Percentiles rank a stretch among this genome's conserved stretches.
These are phyloP conservation scores for Philopotamus ludificatus DNA, from an alignment of 1,140 invertebrate genomes.

Conservation along the genomic window DNA sequence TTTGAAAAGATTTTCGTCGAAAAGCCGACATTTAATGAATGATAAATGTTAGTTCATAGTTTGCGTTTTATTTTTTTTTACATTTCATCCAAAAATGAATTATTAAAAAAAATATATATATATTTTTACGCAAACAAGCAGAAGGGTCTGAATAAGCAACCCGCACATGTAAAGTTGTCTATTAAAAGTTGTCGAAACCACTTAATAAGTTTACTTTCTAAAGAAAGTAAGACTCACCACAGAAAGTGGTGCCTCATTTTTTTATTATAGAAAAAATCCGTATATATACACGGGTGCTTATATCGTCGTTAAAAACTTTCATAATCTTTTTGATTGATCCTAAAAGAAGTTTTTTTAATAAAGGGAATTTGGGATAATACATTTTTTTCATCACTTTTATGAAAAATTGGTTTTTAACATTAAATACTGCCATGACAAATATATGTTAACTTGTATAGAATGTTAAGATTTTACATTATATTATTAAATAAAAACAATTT, in stretches of 20 bases:
- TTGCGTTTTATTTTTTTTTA: background rate
- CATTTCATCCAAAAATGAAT: background rate
- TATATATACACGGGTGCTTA: background rate
- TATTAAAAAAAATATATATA: background rate
- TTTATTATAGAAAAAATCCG: background rate
- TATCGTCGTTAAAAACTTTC: background rate
- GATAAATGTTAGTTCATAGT: too few relatives aligned
- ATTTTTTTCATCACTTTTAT: too few relatives aligned
- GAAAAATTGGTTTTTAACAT: too few relatives aligned
- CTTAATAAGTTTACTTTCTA: slow-evolving; percentile 8
- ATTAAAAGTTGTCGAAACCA: slow-evolving; percentile 9
- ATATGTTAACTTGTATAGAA: too few relatives aligned
- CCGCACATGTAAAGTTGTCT: slow-evolving; percentile 6
- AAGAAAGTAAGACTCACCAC: slow-evolving; percentile 6
- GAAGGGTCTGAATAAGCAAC: background rate
- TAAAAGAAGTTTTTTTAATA: background rate
- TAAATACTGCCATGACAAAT: too few relatives aligned
- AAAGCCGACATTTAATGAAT: too few relatives aligned
- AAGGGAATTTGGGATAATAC: background rate
- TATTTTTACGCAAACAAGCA: background rate
- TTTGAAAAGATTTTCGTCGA: slow-evolving; percentile 18
- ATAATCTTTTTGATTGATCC: background rate
- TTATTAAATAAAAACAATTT: too few relatives aligned
- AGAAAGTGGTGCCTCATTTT: background rate
- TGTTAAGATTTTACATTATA: too few relatives aligned